Conservation (phyloP, 92 coral and sea anemone species). For the Heliopora coerulea region DNA sequence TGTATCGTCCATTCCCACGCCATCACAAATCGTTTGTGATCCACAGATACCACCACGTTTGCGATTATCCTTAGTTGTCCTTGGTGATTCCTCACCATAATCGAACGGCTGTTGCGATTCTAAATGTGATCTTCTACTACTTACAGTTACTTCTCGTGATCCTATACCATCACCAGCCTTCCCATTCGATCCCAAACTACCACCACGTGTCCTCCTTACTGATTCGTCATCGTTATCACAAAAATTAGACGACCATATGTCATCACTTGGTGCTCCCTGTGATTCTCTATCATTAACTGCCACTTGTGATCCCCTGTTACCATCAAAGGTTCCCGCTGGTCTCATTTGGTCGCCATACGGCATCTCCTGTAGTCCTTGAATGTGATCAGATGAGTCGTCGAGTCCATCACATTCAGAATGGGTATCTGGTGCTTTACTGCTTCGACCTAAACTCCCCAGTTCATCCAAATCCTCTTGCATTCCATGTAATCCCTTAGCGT, state of each 20-base stretch:
- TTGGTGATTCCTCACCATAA: too few relatives aligned
- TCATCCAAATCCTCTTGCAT: not conserved
- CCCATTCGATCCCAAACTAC: not conserved
- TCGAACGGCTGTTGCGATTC: too few relatives aligned
- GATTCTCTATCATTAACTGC: not conserved
- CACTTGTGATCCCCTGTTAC: not conserved
- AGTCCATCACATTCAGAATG: not conserved
- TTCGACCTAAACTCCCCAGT: not conserved
- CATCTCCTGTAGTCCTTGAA: not conserved
- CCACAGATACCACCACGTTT: slow-evolving; percentile 2
- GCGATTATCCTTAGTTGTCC: too few relatives aligned
- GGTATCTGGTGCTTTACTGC: not conserved
- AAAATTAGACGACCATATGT: not conserved
- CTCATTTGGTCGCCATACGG: not conserved
- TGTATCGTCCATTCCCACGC: slow-evolving; percentile 10
- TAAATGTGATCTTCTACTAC: too few relatives aligned
- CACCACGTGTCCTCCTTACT: not conserved
- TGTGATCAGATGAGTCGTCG: not conserved
- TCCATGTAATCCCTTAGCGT: not conserved
- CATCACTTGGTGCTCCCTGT: not conserved
- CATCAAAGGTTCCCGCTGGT: not conserved
- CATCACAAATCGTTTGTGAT: not conserved
- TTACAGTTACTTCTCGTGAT: slow-evolving; percentile 31
- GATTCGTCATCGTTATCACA: not conserved
- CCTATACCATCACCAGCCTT: slow-evolving; percentile 27